Base-by-base conservation (phyloP, 2,113 vertebrate species). In the Gadus chalcogrammus region DNA sequence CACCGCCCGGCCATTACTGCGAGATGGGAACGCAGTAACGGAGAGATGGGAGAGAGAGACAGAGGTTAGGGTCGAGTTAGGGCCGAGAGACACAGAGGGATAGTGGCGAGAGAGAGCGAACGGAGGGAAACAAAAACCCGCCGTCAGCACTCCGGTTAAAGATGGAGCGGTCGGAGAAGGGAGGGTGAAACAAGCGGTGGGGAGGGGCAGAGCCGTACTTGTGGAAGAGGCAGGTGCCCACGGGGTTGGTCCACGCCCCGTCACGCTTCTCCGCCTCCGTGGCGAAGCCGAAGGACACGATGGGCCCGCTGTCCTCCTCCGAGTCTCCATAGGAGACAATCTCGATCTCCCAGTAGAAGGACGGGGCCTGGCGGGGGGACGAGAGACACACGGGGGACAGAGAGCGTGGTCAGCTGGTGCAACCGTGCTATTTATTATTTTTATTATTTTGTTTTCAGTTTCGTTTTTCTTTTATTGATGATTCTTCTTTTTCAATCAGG, bases 311-410 rank as follows among this genome's bases (percentile, higher is more conserved):
- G 82, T 99, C 97, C 60, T 99, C 97, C 82, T 98, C 97, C 27
- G 95, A 95, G 83, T 99, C 97, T 90, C 97, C 97, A 85, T 98
- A 98, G 88, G 96, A 98, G 90, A 98, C 94, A 8, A 98, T 90
- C 86, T 99, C 97, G 59, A 99, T 94, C 88, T 99, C 97, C 97
- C 97, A 99, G 85, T 99, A 99, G 90, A 99, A 99, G 0, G 97
- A 98, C 0, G 97, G 97, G 52, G 97, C 97, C 97, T 98, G 59
- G 3, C 68, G 18, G 28, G 74, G 74, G 48, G 84, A 7, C 22
- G 5, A 3, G 64, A 22, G 0, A 24, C 3, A 48, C 59, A 38
- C 13, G 5, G 69, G 72, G 7, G 59, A 20, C 42, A 48, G 11
- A 9, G 12, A 12, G 2, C 31, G 31, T 5, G 13, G 12, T 55